Percentiles rank a stretch among this genome's conserved stretches.
Conservation (phyloP, 2,797 vertebrate genomes). For the Thamnophis elegans region DNA sequence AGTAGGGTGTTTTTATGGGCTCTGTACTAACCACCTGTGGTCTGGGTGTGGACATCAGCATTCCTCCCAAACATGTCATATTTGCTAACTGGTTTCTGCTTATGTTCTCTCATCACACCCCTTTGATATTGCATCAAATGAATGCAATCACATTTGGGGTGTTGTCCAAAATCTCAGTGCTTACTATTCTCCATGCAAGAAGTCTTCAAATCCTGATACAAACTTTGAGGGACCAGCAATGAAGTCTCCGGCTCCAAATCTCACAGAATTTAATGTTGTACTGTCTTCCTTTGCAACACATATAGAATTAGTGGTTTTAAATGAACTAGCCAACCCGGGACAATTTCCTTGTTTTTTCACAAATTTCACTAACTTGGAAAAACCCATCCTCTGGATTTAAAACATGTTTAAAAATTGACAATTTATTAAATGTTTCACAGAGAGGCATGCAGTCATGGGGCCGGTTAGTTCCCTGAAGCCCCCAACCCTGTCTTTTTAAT, state of each 20-base stretch:
- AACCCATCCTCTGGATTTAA: not conserved
- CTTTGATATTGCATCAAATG: too few relatives aligned
- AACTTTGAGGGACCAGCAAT: not conserved
- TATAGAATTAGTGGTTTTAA: not conserved
- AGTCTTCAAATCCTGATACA: not conserved
- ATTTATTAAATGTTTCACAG: not conserved
- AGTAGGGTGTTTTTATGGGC: too few relatives aligned
- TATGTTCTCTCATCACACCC: too few relatives aligned
- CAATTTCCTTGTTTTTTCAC: not conserved
- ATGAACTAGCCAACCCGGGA: not conserved
- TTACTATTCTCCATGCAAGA: not conserved
- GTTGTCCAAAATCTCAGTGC: too few relatives aligned
- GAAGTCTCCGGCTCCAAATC: not conserved
- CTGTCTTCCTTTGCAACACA: not conserved
- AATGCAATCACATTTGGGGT: too few relatives aligned
- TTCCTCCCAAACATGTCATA: too few relatives aligned
- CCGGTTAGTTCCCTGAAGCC: too few relatives aligned
- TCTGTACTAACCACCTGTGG: too few relatives aligned
- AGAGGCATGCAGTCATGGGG: too few relatives aligned
- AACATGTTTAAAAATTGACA: not conserved
- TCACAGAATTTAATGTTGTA: not conserved
- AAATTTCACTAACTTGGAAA: not conserved
- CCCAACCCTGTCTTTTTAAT: too few relatives aligned
- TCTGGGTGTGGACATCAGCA: too few relatives aligned
- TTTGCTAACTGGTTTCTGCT: too few relatives aligned